Percentiles rank a stretch among this genome's conserved stretches.
Evolutionary conservation across 2,797 vertebrate species (phyloP).

Genomic region (Tokudaia muenninki): DNA sequence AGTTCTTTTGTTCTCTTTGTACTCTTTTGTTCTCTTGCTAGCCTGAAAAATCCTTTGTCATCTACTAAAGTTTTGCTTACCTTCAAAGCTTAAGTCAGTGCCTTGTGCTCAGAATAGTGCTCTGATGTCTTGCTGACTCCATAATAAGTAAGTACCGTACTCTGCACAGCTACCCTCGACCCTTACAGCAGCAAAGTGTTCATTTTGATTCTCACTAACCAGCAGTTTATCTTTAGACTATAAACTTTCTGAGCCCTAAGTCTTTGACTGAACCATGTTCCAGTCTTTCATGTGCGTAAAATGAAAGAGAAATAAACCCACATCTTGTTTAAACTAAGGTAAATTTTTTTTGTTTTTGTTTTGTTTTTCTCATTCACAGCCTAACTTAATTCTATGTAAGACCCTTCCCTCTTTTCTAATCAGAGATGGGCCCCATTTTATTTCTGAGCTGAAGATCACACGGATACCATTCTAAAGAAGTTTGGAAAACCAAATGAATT

Average conservation of each 20-base stretch:
- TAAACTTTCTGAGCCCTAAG: background rate
- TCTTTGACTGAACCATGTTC: background rate
- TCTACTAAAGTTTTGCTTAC: background rate
- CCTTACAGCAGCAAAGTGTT: slow-evolving; percentile 26
- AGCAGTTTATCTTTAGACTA: background rate
- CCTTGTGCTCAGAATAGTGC: slow-evolving; percentile 17
- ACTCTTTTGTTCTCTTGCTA: no score
- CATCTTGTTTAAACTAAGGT: slow-evolving; percentile 21
- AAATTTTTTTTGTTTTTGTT: slow-evolving; percentile 57
- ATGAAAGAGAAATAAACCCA: slow-evolving; percentile 49
- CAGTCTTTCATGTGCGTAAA: background rate
- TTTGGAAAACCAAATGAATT: background rate
- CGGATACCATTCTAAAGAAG: background rate
- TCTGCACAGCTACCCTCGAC: background rate
- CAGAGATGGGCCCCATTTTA: background rate
- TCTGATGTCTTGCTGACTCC: background rate
- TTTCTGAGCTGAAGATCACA: slow-evolving; percentile 31
- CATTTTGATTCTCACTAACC: background rate
- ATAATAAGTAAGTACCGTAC: background rate
- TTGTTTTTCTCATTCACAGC: slow-evolving; percentile 11
- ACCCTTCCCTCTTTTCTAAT: background rate
- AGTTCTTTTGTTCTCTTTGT: background rate
- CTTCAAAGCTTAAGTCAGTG: slow-evolving; percentile 44
- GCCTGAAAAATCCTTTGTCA: slow-evolving; percentile 13
- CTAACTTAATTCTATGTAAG: slow-evolving; percentile 17